Evolutionary conservation across 1,140 invertebrate species (phyloP).

Genomic region (Notospermus geniculatus): DNA sequence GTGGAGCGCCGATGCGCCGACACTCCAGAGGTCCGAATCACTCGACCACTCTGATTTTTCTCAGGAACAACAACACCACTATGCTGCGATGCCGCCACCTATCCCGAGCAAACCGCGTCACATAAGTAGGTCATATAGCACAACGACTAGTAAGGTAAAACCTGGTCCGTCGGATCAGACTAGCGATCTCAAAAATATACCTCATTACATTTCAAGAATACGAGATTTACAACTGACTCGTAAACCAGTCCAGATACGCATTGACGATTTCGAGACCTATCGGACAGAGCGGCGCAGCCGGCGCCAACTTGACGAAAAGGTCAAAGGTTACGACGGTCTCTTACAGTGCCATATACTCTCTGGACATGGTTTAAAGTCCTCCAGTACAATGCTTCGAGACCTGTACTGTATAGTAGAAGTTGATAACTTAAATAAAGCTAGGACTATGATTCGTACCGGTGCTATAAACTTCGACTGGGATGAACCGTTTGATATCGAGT

Average conservation of each 20-base stretch:
- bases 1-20: slow-evolving; percentile 4
- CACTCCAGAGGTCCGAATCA: neutral
- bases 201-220: slow-evolving; percentile 28
- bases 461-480: slow-evolving; percentile 99
- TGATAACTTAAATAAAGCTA: slow-evolving; percentile 93
- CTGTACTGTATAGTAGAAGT: slow-evolving; percentile 96
- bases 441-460: slow-evolving; percentile 94
- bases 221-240: slow-evolving; percentile 49
- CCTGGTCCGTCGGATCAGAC: neutral
- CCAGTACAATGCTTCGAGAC: slow-evolving; percentile 66
- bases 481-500: slow-evolving; percentile 95
- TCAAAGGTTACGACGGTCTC: slow-evolving; percentile 77
- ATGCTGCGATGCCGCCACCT: neutral
- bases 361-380: slow-evolving; percentile 80
- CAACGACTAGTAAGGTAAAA: slow-evolving; percentile 1
- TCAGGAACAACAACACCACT: slow-evolving; percentile 2
- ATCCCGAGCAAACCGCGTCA: neutral
- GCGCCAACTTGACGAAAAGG: slow-evolving; percentile 37
- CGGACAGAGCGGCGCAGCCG: slow-evolving; percentile 40
- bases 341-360: slow-evolving; percentile 87
- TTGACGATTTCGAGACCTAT: slow-evolving; percentile 51
- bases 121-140: slow-evolving; percentile 6
- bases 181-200: neutral
- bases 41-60: neutral
- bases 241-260: slow-evolving; percentile 49